Evolutionary conservation across 2,888 invertebrate species (phyloP).

Genomic region (Andrena bicolor): DNA sequence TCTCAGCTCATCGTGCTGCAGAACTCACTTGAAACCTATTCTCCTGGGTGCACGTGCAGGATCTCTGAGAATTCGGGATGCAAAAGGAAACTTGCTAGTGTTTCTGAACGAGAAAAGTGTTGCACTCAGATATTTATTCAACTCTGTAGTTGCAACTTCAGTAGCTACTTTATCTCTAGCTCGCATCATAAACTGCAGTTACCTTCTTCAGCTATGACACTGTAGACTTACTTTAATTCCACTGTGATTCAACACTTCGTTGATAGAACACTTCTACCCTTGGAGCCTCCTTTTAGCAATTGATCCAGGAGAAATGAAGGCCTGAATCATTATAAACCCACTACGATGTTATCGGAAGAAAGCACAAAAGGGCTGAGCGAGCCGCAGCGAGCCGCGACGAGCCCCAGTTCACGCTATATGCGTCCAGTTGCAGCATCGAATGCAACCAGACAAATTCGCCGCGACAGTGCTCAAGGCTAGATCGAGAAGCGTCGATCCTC

Average conservation of each 20-base stretch:
- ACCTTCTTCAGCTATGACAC: too few relatives aligned
- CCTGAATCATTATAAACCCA: not conserved
- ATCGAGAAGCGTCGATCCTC: conserved; percentile 46
- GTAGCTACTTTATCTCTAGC: too few relatives aligned
- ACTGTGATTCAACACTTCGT: too few relatives aligned
- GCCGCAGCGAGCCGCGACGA: conserved; percentile 16
- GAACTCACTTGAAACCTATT: not conserved
- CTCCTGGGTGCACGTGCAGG: too few relatives aligned
- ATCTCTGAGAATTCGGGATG: too few relatives aligned
- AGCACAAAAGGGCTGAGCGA: conserved; percentile 1
- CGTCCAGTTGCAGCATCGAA: conserved; percentile 27
- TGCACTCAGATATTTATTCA: too few relatives aligned
- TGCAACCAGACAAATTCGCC: conserved; percentile 13
- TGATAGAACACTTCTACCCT: not conserved
- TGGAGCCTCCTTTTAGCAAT: not conserved
- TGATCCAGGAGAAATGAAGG: too few relatives aligned
- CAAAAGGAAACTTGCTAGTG: too few relatives aligned
- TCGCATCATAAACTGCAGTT: too few relatives aligned
- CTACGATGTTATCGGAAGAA: not conserved
- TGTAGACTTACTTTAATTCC: too few relatives aligned
- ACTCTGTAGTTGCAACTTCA: too few relatives aligned
- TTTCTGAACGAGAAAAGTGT: too few relatives aligned
- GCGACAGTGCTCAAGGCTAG: conserved; percentile 33
- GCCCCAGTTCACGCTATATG: not conserved
- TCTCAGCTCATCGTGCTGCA: not conserved